Conservation (phyloP, 1,140 invertebrate genomes). For the Drosophila bocki region DNA sequence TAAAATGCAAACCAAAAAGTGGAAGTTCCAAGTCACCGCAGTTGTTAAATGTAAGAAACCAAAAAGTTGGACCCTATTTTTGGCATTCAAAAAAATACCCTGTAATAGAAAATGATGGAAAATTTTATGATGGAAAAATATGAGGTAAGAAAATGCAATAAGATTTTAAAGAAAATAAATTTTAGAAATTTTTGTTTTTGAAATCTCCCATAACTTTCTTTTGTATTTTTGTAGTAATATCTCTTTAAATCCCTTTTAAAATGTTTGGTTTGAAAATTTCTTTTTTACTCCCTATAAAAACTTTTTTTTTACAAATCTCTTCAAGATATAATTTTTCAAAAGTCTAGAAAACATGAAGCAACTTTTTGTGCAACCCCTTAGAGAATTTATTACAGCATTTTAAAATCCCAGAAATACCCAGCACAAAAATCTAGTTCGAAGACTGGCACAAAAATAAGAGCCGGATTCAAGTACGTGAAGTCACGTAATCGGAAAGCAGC, state of each 20-base stretch:
- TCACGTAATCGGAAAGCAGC: conserved; percentile 55
- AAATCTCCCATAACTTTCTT: too few relatives aligned
- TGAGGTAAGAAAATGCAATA: too few relatives aligned
- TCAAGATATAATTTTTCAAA: too few relatives aligned
- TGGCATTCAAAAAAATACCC: conserved; percentile 16
- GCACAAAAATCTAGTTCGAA: conserved; percentile 38
- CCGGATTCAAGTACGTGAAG: conserved; percentile 44
- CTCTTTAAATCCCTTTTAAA: too few relatives aligned
- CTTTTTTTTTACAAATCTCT: not conserved
- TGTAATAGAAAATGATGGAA: not conserved
- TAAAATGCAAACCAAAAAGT: conserved; percentile 62
- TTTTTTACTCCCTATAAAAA: too few relatives aligned
- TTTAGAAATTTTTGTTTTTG: too few relatives aligned
- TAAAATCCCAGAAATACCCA: not conserved
- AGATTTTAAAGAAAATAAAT: too few relatives aligned
- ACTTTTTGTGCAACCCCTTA: not conserved
- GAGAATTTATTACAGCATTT: conserved; percentile 1
- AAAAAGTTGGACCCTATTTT: conserved; percentile 6
- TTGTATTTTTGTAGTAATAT: too few relatives aligned
- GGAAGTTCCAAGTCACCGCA: conserved; percentile 32
- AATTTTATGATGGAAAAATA: not conserved
- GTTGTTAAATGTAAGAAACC: conserved; percentile 28
- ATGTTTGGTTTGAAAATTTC: too few relatives aligned
- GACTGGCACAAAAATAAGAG: conserved; percentile 3
- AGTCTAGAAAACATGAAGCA: not conserved